Conservation (phyloP, 1,140 invertebrate genomes). For the Aethina tumida region DNA sequence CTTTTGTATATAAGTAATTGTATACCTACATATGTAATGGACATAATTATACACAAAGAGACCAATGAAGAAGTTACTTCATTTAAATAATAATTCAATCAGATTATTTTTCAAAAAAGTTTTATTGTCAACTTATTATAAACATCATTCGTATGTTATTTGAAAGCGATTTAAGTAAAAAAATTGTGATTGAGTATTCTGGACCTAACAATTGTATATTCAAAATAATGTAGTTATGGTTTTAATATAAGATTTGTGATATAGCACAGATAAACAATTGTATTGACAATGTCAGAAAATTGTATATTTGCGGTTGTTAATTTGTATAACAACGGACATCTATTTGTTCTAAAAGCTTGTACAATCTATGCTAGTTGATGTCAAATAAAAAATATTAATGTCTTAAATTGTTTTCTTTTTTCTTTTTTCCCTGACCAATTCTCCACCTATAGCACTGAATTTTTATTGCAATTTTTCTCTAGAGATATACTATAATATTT, state of each 20-base stretch:
- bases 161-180: conserved; percentile 1
- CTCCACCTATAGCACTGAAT: no score
- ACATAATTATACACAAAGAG: no score
- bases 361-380: conserved; percentile 34
- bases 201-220: conserved; percentile 1
- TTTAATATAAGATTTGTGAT: conserved; percentile 22
- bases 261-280: conserved; percentile 25
- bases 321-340: conserved; percentile 29
- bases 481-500: no score
- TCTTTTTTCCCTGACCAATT: no score
- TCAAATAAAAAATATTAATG: conserved; percentile 32
- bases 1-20: no score
- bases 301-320: conserved; percentile 32
- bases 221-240: not conserved
- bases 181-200: conserved; percentile 6
- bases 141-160: not conserved
- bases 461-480: no score
- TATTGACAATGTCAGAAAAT: conserved; percentile 34
- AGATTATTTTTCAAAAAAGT: conserved; percentile 7
- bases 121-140: not conserved
- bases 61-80: conserved; percentile 3
- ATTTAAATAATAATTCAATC: conserved; percentile 7
- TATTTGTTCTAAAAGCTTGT: conserved; percentile 30
- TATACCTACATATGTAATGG: no score
- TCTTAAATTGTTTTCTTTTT: no score